These are phyloP conservation scores for Ophonus ardosiacus DNA, from an alignment of 2,888 invertebrate genomes.

Conservation along the genomic window DNA sequence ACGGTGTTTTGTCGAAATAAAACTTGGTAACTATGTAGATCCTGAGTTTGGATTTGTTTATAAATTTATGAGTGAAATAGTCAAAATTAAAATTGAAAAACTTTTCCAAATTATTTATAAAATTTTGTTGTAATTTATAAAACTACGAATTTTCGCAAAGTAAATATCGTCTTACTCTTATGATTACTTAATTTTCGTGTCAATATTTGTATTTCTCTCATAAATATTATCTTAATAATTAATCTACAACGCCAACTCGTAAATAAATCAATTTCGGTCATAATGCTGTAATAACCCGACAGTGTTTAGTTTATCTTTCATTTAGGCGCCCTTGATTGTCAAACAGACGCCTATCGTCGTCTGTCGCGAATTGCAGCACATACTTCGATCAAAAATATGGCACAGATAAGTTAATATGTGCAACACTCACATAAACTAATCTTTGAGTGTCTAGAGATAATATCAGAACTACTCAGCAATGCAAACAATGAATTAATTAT, in stretches of 20 bases:
- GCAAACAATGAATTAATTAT: slow-evolving; percentile 46
- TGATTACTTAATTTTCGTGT: not conserved
- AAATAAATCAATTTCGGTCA: not conserved
- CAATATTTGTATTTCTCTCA: not conserved
- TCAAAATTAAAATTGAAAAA: no score
- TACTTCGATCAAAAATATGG: slow-evolving; percentile 10
- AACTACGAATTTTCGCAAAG: no score
- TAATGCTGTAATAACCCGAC: not conserved
- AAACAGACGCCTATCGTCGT: slow-evolving; percentile 33
- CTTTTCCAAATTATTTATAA: no score
- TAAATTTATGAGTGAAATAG: no score
- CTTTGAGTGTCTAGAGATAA: slow-evolving; percentile 29
- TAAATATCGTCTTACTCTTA: not conserved
- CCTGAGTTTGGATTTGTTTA: no score
- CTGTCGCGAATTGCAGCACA: not conserved
- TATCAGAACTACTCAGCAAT: slow-evolving; percentile 37
- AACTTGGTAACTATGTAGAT: no score
- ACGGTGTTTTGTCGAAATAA: no score
- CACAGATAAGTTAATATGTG: slow-evolving; percentile 41
- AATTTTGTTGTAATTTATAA: no score
- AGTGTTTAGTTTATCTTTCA: slow-evolving; percentile 31
- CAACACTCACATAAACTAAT: slow-evolving; percentile 53
- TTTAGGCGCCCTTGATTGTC: slow-evolving; percentile 20
- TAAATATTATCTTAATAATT: slow-evolving; percentile 2
- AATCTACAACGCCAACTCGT: not conserved